Percentiles rank a stretch among this genome's conserved stretches.
Evolutionary conservation across 2,113 vertebrate genomes (phyloP).

Genomic region (Triplophysa dalaica): DNA sequence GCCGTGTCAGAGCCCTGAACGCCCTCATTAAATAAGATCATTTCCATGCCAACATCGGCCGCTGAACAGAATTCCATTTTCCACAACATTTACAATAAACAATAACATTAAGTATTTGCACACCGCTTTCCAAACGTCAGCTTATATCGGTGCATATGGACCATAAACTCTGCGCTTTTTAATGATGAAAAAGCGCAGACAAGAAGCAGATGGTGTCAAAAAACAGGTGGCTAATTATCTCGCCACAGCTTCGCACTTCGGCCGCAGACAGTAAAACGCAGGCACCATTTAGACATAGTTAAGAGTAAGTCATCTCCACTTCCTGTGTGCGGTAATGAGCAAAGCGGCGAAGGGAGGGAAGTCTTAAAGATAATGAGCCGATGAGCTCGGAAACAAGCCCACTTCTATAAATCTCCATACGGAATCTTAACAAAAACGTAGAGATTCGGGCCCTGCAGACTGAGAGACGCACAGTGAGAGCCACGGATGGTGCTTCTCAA

Average conservation of each 20-base stretch:
- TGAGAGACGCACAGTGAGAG: neutral
- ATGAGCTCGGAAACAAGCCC: constrained; percentile 22
- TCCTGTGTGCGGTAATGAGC: constrained; percentile 64
- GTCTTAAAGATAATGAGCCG: constrained; percentile 72
- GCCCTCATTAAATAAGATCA: neutral
- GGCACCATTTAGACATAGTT: constrained; percentile 47
- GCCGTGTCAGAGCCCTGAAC: neutral
- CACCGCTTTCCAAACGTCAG: neutral
- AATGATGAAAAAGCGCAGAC: constrained; percentile 45
- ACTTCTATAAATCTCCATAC: neutral
- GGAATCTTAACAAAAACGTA: neutral
- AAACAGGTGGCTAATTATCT: constrained; percentile 56
- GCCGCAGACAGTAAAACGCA: constrained; percentile 43
- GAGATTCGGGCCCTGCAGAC: neutral
- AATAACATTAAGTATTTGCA: constrained; percentile 19
- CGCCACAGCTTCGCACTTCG: constrained; percentile 57
- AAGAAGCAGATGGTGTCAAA: constrained; percentile 56
- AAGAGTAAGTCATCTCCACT: constrained; percentile 42
- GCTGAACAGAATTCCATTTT: neutral
- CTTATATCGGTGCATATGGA: constrained; percentile 39
- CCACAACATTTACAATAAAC: constrained; percentile 12
- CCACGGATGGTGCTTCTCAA: neutral
- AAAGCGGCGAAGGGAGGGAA: constrained; percentile 68
- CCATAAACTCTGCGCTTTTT: constrained; percentile 28
- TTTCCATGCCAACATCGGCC: neutral